These are phyloP conservation scores for Prunella himalayana DNA, from an alignment of 2,113 vertebrate species.

Conservation along the genomic window DNA sequence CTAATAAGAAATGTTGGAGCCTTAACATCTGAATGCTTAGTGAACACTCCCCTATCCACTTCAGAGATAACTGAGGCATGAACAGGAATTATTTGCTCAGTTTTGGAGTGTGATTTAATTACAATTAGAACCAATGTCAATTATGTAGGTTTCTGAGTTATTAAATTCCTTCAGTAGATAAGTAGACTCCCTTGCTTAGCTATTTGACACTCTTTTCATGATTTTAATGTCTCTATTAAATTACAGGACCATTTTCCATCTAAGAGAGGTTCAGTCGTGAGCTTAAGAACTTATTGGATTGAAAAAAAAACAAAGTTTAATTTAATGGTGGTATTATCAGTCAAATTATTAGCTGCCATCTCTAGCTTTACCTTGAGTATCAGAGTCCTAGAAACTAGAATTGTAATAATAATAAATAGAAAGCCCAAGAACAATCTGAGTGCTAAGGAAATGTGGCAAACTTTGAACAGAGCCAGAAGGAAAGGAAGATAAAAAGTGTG, in stretches of 20 bases:
- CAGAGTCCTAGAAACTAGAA: not conserved
- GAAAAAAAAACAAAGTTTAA: not conserved
- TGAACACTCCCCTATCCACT: not conserved
- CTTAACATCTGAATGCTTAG: not conserved
- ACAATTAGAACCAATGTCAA: not conserved
- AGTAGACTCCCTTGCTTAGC: not conserved
- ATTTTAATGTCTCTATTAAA: not conserved
- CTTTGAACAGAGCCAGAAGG: not conserved
- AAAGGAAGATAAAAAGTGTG: not conserved
- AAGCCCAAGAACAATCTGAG: not conserved
- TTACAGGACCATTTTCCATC: not conserved
- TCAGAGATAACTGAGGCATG: not conserved
- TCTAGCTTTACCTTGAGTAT: not conserved
- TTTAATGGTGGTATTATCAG: not conserved
- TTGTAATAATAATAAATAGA: not conserved
- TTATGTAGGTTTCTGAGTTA: not conserved
- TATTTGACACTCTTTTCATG: not conserved
- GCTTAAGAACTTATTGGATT: not conserved
- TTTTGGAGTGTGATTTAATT: constrained; percentile 12
- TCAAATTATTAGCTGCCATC: not conserved
- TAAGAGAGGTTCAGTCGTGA: not conserved
- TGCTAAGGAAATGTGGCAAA: not conserved
- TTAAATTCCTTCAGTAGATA: not conserved
- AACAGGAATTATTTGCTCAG: not conserved
- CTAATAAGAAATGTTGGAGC: not conserved